A percentile compares a stretch with the other conserved stretches of the same genome.
Evolutionary conservation across 2,888 invertebrate species (phyloP).

Genomic region (Ypsolopha sequella): DNA sequence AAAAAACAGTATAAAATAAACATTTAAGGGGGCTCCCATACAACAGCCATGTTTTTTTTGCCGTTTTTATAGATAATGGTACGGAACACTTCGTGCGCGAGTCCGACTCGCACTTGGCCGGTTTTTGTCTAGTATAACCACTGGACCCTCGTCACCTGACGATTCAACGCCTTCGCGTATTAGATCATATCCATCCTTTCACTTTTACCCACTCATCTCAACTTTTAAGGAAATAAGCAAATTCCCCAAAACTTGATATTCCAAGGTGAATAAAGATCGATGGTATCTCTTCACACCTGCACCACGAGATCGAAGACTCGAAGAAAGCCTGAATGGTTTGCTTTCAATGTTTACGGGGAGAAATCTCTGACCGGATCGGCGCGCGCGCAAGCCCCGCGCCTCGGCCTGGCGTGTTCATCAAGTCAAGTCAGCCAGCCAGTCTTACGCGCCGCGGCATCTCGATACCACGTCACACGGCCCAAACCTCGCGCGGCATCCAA

Average conservation of each 20-base stretch:
- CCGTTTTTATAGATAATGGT: too few species aligned
- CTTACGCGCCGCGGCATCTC: conserved; percentile 33
- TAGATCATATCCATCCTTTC: too few species aligned
- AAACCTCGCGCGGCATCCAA: conserved; percentile 6
- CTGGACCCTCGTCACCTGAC: too few species aligned
- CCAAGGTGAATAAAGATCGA: background rate
- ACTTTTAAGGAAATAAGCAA: too few species aligned
- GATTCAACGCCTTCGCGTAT: too few species aligned
- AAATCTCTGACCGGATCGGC: conserved; percentile 60
- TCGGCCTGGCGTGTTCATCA: background rate
- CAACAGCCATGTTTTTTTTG: too few species aligned
- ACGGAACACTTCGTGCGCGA: too few species aligned
- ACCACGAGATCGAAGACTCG: conserved; percentile 40
- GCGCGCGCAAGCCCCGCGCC: conserved; percentile 9
- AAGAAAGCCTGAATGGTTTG: conserved; percentile 60
- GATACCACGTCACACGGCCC: conserved; percentile 17
- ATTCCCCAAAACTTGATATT: background rate
- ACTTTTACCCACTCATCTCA: too few species aligned
- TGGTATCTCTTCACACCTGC: conserved; percentile 20
- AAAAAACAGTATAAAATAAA: too few species aligned
- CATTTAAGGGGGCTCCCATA: too few species aligned
- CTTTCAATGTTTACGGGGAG: conserved; percentile 65
- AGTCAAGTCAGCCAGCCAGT: conserved; percentile 18
- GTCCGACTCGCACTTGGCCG: too few species aligned
- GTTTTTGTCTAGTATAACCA: too few species aligned